A percentile compares a stretch with the other conserved stretches of the same genome.
These are phyloP conservation scores for Ditula angustiorana DNA, from an alignment of 2,888 invertebrate genomes.

Conservation along the genomic window DNA sequence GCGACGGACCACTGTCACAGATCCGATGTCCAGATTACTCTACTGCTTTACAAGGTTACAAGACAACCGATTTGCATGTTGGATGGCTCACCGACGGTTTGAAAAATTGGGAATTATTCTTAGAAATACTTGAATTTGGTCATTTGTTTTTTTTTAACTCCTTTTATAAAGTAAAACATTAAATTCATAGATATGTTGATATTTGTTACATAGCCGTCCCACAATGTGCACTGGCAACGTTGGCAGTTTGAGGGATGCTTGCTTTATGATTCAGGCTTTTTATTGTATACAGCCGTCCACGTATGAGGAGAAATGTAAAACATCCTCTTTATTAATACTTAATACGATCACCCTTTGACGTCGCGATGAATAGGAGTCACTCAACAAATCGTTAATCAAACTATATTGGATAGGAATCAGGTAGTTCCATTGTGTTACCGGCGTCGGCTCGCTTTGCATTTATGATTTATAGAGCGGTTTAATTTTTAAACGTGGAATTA, in stretches of 20 bases:
- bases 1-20: conserved; percentile 50
- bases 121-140: conserved; percentile 6
- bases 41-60: conserved; percentile 63
- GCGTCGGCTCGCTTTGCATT: conserved; percentile 71
- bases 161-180: not conserved
- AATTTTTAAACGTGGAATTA: conserved; percentile 71
- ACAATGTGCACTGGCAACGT: conserved; percentile 41
- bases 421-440: conserved; percentile 79
- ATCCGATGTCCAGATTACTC: conserved; percentile 66
- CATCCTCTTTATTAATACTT: conserved; percentile 80
- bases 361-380: conserved; percentile 80
- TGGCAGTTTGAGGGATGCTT: conserved; percentile 44
- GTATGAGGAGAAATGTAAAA: conserved; percentile 69
- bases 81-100: conserved; percentile 53
- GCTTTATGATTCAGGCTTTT: conserved; percentile 42
- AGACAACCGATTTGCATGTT: conserved; percentile 74
- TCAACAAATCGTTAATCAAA: conserved; percentile 84
- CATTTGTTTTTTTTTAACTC: no score
- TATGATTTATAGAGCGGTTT: conserved; percentile 75
- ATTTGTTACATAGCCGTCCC: conserved; percentile 2
- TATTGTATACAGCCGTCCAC: conserved; percentile 52
- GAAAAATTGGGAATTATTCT: conserved; percentile 20
- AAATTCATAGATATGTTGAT: not conserved
- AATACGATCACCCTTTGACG: conserved; percentile 81
- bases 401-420: conserved; percentile 79